Conservation (phyloP, 2,797 vertebrate species). For the Enoplosus armatus region DNA sequence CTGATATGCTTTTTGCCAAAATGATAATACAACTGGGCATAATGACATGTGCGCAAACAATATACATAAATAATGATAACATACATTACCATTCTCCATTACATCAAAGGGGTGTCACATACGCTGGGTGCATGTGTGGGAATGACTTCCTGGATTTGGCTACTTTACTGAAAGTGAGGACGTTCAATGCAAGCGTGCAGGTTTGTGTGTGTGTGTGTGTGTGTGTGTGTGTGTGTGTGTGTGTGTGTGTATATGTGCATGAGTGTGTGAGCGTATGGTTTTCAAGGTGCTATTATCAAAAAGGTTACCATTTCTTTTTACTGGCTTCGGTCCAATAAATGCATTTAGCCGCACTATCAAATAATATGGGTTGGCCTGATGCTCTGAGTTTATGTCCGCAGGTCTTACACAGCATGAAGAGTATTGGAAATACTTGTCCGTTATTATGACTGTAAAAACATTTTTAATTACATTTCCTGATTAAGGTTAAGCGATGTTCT, state of each 20-base stretch:
- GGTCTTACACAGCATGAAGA: conserved; percentile 51
- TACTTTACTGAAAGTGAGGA: conserved; percentile 55
- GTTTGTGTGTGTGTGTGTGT: conserved; percentile 28
- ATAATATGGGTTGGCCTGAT: conserved; percentile 55
- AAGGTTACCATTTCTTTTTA: conserved; percentile 62
- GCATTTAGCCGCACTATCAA: conserved; percentile 74
- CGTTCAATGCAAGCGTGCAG: conserved; percentile 18
- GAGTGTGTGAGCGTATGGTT: conserved; percentile 40
- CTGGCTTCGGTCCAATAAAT: conserved; percentile 74
- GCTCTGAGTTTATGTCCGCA: conserved; percentile 52
- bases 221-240: conserved; percentile 28
- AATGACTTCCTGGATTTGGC: conserved; percentile 65
- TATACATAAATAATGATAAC: conserved; percentile 81
- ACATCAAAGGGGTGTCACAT: conserved; percentile 54
- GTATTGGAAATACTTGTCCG: conserved; percentile 38
- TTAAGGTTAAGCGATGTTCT: conserved; percentile 46
- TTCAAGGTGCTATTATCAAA: conserved; percentile 70
- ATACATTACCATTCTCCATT: conserved; percentile 70
- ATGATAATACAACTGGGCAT: conserved; percentile 81
- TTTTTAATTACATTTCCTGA: conserved; percentile 45
- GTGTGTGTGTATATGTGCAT: not conserved
- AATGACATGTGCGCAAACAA: conserved; percentile 82
- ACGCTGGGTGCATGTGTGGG: conserved; percentile 52
- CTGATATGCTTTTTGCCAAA: conserved; percentile 85
- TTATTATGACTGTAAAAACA: conserved; percentile 60